Base-by-base conservation (phyloP, 2,113 vertebrate genomes). In the Oxyruncus cristatus region DNA sequence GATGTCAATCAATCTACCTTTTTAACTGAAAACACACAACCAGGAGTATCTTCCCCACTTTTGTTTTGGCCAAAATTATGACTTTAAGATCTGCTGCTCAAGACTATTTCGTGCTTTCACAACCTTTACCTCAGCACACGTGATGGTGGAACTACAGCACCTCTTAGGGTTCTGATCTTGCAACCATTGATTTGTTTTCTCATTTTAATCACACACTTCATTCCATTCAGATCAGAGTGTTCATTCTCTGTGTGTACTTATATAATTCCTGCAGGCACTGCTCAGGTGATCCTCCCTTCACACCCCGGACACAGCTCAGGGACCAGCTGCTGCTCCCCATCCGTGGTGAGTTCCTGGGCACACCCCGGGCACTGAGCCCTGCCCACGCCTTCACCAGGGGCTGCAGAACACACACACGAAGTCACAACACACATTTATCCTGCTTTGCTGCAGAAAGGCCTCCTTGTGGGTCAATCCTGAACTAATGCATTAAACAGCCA, bases 351-450 rank as follows among this genome's bases (percentile, higher is more conserved):
- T 28, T 50, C 42, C 49, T 8, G 7, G 49, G 58, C 50, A 72
- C 75, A 42, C 12, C 44, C 26, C 4, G 62, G 35, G 3, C 26
- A 15, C 58, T 32, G 62, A 55, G n/a, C 39, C 0, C 0, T 11
- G 15, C 49, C 24, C 0, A 23, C 88, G 44, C 41, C 77, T 13
- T 15, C 42, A 37, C 39, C 39, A 12, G 23, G 4, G 8, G 13
- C 41, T 5, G 28, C 17, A 2, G 2, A 12, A 28, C 24, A 14
- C 9, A 1, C 0, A 2, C 6, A 52, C 15, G 27, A 4, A 0
- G 18, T 6, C 2, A 27, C 5, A 16, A 3, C 0, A 0, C 52
- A 6, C 4, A 0, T 4, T 6, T 11, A 14, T 9, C 46, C 46
- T 2, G 3, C 7, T 39, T 19, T 16, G 12, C 50, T 33, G 32